Conservation (phyloP, 2,888 invertebrate species). For the Trissonchulus sp. region DNA sequence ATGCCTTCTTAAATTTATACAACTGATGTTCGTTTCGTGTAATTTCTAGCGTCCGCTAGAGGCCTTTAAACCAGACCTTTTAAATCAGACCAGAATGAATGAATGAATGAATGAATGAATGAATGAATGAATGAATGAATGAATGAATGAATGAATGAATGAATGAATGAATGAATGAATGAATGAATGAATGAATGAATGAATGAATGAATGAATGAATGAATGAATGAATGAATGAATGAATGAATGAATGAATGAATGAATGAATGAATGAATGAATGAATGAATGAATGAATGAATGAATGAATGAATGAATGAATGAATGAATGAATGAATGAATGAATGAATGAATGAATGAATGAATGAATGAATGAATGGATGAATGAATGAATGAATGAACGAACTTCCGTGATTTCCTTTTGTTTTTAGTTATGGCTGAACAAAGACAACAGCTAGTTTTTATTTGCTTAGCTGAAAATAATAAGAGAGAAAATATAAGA, state of each 20-base stretch:
- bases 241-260: slow-evolving; percentile 13
- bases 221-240: slow-evolving; percentile 13
- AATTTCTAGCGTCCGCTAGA: too few species aligned
- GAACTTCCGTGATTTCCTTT: too few species aligned
- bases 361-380: slow-evolving; percentile 13
- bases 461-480: too few species aligned
- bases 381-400: too few species aligned
- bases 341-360: slow-evolving; percentile 13
- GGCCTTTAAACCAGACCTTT: too few species aligned
- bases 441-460: too few species aligned
- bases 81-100: too few species aligned
- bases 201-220: slow-evolving; percentile 13
- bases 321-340: slow-evolving; percentile 13
- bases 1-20: too few species aligned
- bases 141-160: slow-evolving; percentile 13
- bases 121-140: slow-evolving; percentile 13
- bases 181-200: slow-evolving; percentile 11
- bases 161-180: slow-evolving; percentile 13
- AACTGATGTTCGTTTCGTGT: too few species aligned
- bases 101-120: slow-evolving; percentile 13
- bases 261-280: slow-evolving; percentile 13
- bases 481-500: too few species aligned
- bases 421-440: too few species aligned
- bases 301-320: slow-evolving; percentile 13
- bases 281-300: slow-evolving; percentile 13